A percentile compares a stretch with the other conserved stretches of the same genome.
Conservation (phyloP, 2,113 vertebrate genomes). For the Hystrix cristata region DNA sequence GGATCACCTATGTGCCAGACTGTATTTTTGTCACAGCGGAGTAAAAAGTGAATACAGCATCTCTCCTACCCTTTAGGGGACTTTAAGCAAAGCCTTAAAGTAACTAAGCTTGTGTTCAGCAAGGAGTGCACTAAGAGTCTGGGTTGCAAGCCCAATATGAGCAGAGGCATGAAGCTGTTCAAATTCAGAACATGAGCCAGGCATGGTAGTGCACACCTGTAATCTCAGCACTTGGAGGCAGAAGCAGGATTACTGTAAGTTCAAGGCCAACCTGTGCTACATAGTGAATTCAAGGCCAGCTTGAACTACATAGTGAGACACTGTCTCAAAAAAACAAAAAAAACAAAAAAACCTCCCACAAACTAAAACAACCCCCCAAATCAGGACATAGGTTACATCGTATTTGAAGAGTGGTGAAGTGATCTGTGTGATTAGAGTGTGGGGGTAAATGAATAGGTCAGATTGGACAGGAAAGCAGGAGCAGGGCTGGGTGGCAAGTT, state of each 20-base stretch:
- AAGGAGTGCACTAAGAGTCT: neutral
- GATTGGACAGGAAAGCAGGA: neutral
- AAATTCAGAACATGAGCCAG: neutral
- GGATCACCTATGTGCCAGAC: neutral
- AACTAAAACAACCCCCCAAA: too few species aligned
- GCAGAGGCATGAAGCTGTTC: neutral
- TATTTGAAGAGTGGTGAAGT: neutral
- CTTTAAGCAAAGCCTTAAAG: slow-evolving; percentile 7
- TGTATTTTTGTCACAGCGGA: slow-evolving; percentile 11
- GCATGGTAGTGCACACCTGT: neutral
- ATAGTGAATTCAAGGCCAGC: neutral
- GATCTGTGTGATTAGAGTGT: neutral
- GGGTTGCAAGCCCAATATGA: neutral
- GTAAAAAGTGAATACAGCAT: neutral
- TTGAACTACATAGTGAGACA: neutral
- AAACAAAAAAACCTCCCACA: neutral
- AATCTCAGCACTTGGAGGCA: neutral
- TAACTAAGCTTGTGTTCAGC: neutral
- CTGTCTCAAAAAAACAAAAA: neutral
- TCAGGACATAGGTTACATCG: neutral
- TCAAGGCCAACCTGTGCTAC: neutral
- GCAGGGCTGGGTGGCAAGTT: neutral
- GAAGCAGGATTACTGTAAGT: neutral
- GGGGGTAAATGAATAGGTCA: neutral
- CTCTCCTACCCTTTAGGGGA: neutral